A percentile compares a stretch with the other conserved stretches of the same genome.
Evolutionary conservation across 2,797 vertebrate species (phyloP).

Genomic region (Hapalemur alaotrensis): DNA sequence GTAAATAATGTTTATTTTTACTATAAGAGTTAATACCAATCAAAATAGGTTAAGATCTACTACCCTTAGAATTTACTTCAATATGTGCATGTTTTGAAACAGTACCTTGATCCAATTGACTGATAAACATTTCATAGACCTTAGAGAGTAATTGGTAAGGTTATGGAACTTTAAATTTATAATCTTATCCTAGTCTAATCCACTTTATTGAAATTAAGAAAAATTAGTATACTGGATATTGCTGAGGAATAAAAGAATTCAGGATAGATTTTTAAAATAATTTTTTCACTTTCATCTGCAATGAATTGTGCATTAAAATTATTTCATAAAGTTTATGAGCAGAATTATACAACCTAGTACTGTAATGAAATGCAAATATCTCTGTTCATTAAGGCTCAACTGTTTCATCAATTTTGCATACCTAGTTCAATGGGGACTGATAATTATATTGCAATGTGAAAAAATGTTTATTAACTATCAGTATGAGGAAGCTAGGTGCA

Average conservation of each 20-base stretch:
- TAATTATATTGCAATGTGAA: slow-evolving; percentile 79
- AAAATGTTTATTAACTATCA: slow-evolving; percentile 83
- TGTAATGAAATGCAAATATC: slow-evolving; percentile 83
- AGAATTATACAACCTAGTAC: slow-evolving; percentile 76
- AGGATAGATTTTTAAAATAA: slow-evolving; percentile 48
- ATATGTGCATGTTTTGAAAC: slow-evolving; percentile 52
- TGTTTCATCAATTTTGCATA: slow-evolving; percentile 82
- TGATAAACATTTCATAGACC: slow-evolving; percentile 30
- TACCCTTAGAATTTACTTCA: slow-evolving; percentile 45
- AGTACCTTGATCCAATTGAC: not conserved
- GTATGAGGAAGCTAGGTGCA: slow-evolving; percentile 72
- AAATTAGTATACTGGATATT: slow-evolving; percentile 36
- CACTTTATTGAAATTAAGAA: slow-evolving; percentile 48
- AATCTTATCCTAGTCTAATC: slow-evolving; percentile 26
- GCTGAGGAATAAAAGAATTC: slow-evolving; percentile 50
- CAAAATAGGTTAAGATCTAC: slow-evolving; percentile 40
- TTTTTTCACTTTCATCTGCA: slow-evolving; percentile 72
- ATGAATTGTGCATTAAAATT: slow-evolving; percentile 79
- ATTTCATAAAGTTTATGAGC: slow-evolving; percentile 80
- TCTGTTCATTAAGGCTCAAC: slow-evolving; percentile 81
- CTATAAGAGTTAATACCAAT: not conserved
- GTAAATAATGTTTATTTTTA: slow-evolving; percentile 27
- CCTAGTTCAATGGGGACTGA: slow-evolving; percentile 73
- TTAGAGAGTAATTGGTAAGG: slow-evolving; percentile 31
- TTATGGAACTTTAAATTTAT: slow-evolving; percentile 55